Base-by-base conservation (phyloP, 2,113 vertebrate species). In the Rhynchopsitta pachyrhyncha region DNA sequence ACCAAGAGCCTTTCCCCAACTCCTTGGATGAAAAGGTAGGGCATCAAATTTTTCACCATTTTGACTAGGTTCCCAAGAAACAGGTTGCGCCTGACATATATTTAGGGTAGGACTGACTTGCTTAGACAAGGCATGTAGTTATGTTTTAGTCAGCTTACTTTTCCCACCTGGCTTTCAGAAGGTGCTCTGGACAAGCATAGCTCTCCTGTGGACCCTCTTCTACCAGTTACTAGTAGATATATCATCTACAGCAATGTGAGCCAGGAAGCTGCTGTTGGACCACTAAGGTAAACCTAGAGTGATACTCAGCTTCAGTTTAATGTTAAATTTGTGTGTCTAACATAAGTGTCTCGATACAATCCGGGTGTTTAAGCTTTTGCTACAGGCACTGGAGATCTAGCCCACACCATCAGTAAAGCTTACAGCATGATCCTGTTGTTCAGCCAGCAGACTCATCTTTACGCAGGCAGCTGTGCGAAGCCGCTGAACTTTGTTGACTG, bases 391-490 rank as follows among this genome's bases (percentile, higher is more conserved):
- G 31, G 10, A 75, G 24, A 17, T 44, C 17, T 33, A 27, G 7
- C 37, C 75, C 63, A 27, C 13, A 13, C 13, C 28, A 50, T 14
- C 44, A 49, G 23, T 29, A 46, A 66, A 71, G 18, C 33, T 76
- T 47, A 24, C 24, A 25, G 18, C 8, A 19, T 9, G 17, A n/a
- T 50, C 47, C 2, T 2, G 6, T 8, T 4, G 2, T 41, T 25
- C 44, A 75, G 25, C 8, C 41, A 52, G 33, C 18, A 84, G 50
- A 33, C 8, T 76, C 24, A 7, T 44, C 27, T 77, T 44, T 81
- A 55, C 9, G 13, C 57, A 80, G 28, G 22, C 29, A 70, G 11
- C 41, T 81, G 46, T 47, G 46, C 33, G 41, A 67, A 77, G 27
- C 41, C 29, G 50, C 52, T 67, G 33, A 42, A 63, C 68, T 73